Evolutionary conservation across 1,140 invertebrate genomes (phyloP).

Genomic region (Pseudachorutes palmiensis): DNA sequence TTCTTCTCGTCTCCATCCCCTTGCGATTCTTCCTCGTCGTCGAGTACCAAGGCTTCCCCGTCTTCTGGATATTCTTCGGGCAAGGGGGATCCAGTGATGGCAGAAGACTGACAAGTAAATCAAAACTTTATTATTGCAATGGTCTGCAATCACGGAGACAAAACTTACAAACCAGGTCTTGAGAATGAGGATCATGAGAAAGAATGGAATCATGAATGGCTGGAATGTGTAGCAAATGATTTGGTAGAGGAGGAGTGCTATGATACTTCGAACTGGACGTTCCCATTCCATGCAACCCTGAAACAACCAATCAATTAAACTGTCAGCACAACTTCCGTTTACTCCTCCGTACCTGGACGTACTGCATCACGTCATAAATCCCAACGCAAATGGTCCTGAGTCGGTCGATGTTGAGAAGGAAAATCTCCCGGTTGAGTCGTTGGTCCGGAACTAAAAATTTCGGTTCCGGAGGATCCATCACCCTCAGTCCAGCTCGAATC

Average conservation of each 20-base stretch:
- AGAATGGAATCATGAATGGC: conserved; percentile 76
- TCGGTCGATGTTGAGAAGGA: conserved; percentile 86
- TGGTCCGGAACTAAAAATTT: conserved; percentile 90
- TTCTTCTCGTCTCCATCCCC: conserved; percentile 66
- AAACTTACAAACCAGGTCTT: conserved; percentile 59
- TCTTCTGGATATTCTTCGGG: conserved; percentile 57
- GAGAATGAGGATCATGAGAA: conserved; percentile 65
- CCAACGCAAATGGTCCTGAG: conserved; percentile 81
- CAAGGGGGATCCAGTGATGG: conserved; percentile 42
- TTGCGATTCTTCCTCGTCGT: conserved; percentile 41
- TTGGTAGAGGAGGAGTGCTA: conserved; percentile 77
- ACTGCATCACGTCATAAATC: conserved; percentile 81
- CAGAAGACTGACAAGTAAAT: conserved; percentile 30
- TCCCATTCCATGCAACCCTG: conserved; percentile 95
- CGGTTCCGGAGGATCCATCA: conserved; percentile 88
- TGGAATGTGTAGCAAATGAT: conserved; percentile 73
- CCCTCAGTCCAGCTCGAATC: conserved; percentile 79
- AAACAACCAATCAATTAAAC: conserved; percentile 31
- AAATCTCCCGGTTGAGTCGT: conserved; percentile 91
- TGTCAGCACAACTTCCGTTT: neutral
- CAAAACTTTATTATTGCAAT: conserved; percentile 12
- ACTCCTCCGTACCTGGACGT: conserved; percentile 57
- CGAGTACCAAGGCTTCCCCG: conserved; percentile 34
- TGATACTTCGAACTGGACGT: conserved; percentile 70
- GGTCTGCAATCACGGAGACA: neutral